Evolutionary conservation across 1,140 invertebrate species (phyloP).

Genomic region (Danaus melanippus): DNA sequence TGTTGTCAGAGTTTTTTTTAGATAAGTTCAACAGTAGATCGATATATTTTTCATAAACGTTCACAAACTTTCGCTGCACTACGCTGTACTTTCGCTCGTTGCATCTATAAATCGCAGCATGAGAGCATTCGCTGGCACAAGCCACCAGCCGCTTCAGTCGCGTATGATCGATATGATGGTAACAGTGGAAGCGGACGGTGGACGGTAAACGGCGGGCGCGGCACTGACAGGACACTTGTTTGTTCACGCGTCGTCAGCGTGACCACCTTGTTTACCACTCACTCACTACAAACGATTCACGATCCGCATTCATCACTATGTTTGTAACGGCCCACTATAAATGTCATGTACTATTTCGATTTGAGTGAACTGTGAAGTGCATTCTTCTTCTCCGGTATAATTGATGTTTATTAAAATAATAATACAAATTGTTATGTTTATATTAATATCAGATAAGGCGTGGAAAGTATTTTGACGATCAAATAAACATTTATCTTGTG

Average conservation of each 20-base stretch:
- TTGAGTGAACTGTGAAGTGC: too few relatives aligned
- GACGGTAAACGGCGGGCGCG: constrained; percentile 24
- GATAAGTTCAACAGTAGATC: neutral
- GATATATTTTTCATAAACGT: constrained; percentile 16
- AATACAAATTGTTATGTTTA: too few relatives aligned
- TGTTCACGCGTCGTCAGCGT: constrained; percentile 65
- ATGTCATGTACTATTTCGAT: too few relatives aligned
- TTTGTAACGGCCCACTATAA: constrained; percentile 11
- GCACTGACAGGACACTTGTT: constrained; percentile 58
- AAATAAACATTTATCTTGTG: too few relatives aligned
- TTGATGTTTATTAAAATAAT: too few relatives aligned
- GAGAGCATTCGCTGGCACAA: constrained; percentile 2
- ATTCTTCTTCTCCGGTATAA: too few relatives aligned
- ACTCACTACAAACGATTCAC: constrained; percentile 34
- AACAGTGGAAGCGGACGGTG: constrained; percentile 13
- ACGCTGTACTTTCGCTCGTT: constrained; percentile 46
- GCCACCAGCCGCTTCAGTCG: constrained; percentile 13
- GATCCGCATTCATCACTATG: constrained; percentile 45
- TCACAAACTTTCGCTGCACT: constrained; percentile 53
- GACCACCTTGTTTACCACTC: constrained; percentile 61
- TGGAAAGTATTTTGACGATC: too few relatives aligned
- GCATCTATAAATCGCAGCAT: constrained; percentile 26
- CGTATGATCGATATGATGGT: constrained; percentile 39
- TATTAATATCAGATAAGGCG: too few relatives aligned
- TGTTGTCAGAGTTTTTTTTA: too few relatives aligned